A percentile compares a stretch with the other conserved stretches of the same genome.
Evolutionary conservation across 2,888 invertebrate species (phyloP).

Genomic region (Caenorhabditis macrosperma): DNA sequence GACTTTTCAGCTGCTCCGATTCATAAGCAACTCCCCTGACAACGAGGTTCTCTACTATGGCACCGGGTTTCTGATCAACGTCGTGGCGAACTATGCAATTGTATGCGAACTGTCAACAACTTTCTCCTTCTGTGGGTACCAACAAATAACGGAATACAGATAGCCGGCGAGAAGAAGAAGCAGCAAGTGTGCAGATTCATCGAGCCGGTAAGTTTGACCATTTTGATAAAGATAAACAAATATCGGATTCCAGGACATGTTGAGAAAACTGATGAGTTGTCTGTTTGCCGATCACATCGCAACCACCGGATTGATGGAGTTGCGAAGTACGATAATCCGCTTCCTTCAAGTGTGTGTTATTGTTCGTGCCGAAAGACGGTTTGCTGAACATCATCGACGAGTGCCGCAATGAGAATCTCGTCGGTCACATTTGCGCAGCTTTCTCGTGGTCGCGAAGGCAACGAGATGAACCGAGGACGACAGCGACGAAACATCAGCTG

Average conservation of each 20-base stretch:
- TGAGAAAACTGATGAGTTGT: conserved; percentile 23
- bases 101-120: conserved; percentile 48
- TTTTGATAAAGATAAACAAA: too few relatives aligned
- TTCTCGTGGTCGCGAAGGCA: conserved; percentile 20
- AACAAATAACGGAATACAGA: conserved; percentile 5
- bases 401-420: conserved; percentile 24
- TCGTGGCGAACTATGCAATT: conserved; percentile 49
- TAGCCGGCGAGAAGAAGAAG: neutral
- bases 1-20: conserved; percentile 5
- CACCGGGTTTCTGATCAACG: conserved; percentile 54
- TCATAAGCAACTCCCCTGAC: conserved; percentile 1
- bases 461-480: neutral
- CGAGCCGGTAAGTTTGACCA: conserved; percentile 15
- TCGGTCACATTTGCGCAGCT: conserved; percentile 13
- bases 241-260: conserved; percentile 10
- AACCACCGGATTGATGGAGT: conserved; percentile 24
- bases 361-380: conserved; percentile 13
- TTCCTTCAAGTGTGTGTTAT: conserved; percentile 16
- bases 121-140: conserved; percentile 45
- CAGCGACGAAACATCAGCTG: conserved; percentile 17
- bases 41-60: conserved; percentile 27
- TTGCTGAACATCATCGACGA: conserved; percentile 37
- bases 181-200: conserved; percentile 36
- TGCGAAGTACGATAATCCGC: conserved; percentile 41
- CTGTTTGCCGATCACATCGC: conserved; percentile 16